Percentiles rank a stretch among this genome's conserved stretches.
Evolutionary conservation across 92 coral and sea anemone species (phyloP).

Genomic region (Epizoanthus illoricatus): DNA sequence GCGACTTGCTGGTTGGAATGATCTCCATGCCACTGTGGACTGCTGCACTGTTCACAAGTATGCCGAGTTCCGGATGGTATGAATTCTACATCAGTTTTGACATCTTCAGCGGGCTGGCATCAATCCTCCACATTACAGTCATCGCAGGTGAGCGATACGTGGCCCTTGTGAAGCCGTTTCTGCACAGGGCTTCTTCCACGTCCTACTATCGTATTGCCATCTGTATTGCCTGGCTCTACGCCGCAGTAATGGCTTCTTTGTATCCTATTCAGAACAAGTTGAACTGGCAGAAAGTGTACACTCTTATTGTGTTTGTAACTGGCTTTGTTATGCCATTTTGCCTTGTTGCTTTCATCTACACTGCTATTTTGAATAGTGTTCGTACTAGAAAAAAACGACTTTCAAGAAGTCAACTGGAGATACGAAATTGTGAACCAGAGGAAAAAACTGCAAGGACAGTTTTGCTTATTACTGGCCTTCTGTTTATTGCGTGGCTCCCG

Average conservation of each 20-base stretch:
- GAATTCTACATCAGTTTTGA: constrained; percentile 14
- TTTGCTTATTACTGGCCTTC: neutral
- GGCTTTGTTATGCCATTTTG: constrained; percentile 1
- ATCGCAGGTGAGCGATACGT: constrained; percentile 22
- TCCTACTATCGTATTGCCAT: constrained; percentile 5
- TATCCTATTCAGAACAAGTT: constrained; percentile 3
- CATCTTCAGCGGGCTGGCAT: constrained; percentile 9
- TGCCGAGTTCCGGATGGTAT: neutral
- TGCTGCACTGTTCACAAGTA: neutral
- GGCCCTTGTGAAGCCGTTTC: constrained; percentile 21
- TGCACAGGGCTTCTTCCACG: neutral
- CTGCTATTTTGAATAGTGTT: neutral
- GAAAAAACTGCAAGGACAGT: constrained; percentile 4
- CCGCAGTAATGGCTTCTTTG: constrained; percentile 7
- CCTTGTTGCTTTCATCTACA: neutral
- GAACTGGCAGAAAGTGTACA: neutral
- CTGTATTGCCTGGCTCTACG: neutral
- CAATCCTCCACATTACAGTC: constrained; percentile 9
- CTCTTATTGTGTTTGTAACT: constrained; percentile 5
- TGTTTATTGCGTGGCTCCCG: constrained; percentile 24
- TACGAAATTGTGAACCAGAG: neutral
- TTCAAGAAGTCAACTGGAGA: neutral
- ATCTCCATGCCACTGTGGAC: constrained; percentile 21
- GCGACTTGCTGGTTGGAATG: constrained; percentile 12
- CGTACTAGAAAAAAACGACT: neutral